phyloP scores from a whole-genome alignment of 1,140 invertebrate genomes.

The Aphaenogaster rudis region DNA sequence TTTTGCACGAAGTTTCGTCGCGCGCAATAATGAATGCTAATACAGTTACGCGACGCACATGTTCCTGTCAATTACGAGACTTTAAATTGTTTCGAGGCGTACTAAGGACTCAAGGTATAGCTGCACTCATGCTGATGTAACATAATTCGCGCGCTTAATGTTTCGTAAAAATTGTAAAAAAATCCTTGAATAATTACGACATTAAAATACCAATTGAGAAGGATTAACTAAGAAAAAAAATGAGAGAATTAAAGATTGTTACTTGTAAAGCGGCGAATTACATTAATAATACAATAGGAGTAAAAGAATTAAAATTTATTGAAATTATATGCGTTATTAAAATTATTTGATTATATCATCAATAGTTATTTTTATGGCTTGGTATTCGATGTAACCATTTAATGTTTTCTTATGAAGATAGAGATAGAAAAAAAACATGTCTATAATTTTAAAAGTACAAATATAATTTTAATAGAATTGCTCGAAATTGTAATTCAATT shows the following conservation, averaged over 20 bases:
- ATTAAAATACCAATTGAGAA: constrained; percentile 20
- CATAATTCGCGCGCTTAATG: constrained; percentile 6
- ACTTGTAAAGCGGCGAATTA: background rate
- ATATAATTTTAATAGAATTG: constrained; percentile 16
- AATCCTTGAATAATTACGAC: constrained; percentile 25
- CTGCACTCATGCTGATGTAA: constrained; percentile 30
- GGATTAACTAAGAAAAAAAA: background rate
- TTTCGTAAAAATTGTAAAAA: background rate
- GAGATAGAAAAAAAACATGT: background rate
- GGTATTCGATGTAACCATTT: background rate
- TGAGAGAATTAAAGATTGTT: background rate
- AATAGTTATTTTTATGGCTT: background rate
- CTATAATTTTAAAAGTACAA: background rate
- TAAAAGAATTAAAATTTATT: background rate
- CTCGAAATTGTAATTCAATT: background rate
- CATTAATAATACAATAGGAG: background rate
- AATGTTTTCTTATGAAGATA: background rate
- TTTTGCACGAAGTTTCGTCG: constrained; percentile 57
- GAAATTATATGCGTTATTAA: background rate
- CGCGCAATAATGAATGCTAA: constrained; percentile 66
- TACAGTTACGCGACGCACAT: constrained; percentile 55
- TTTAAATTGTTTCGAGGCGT: constrained; percentile 48
- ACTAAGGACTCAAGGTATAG: constrained; percentile 21
- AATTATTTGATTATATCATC: background rate
- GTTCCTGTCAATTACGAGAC: constrained; percentile 58